Evolutionary conservation across 2,888 invertebrate species (phyloP).

Genomic region (Clusia tigrina): DNA sequence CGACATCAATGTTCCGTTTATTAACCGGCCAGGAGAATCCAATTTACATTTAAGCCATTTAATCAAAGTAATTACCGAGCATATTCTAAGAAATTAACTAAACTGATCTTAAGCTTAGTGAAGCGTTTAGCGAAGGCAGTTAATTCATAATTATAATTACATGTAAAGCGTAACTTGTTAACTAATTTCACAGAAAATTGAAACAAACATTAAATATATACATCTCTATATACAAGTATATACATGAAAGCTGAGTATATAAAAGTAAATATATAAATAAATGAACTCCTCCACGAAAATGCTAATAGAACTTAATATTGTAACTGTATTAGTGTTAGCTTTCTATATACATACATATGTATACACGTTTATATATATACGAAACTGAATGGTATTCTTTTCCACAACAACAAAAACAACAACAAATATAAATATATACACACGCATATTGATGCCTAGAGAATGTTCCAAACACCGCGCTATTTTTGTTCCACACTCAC

Average conservation of each 20-base stretch:
- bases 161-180: constrained; percentile 27
- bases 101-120: background rate
- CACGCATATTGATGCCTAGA: no score
- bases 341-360: constrained; percentile 25
- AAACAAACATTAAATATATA: background rate
- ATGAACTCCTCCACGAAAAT: constrained; percentile 15
- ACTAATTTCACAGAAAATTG: constrained; percentile 14
- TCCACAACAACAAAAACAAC: no score
- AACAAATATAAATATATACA: constrained; percentile 11
- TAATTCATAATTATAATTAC: background rate
- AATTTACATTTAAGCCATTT: constrained; percentile 85
- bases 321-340: background rate
- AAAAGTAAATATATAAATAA: constrained; percentile 18
- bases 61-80: constrained; percentile 23
- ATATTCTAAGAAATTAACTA: constrained; percentile 31
- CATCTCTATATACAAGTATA: background rate
- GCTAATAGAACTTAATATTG: constrained; percentile 12
- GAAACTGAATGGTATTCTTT: constrained; percentile 3
- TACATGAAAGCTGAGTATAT: background rate
- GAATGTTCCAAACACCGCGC: background rate
- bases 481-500: background rate
- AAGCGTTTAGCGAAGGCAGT: constrained; percentile 7
- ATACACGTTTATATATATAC: constrained; percentile 30
- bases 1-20: constrained; percentile 99
- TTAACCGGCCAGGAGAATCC: constrained; percentile 99